Base-by-base conservation (phyloP, 2,797 vertebrate genomes). In the Synaphobranchus kaupii region DNA sequence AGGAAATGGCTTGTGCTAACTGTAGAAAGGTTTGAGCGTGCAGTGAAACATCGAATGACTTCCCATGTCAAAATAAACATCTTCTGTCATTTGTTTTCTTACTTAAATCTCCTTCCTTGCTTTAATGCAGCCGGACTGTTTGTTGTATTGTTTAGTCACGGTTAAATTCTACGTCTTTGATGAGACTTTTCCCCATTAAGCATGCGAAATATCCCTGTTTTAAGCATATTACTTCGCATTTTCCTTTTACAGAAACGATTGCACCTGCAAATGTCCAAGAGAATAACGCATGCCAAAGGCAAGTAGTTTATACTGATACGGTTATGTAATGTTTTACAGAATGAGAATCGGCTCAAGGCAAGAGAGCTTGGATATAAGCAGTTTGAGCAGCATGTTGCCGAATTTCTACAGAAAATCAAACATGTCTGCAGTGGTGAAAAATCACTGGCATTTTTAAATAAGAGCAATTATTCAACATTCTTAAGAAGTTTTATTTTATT, bases 41-140 rank as follows among this genome's bases (percentile, higher is more conserved):
- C 85, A 93, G 94, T 95, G 93, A 95, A 95, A 95, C 92, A 95
- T 95, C 94, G 89, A 95, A 91, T 91, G 89, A 91, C 91, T 91
- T 92, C 92, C 91, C 91, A 93, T n/a, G 78, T 81, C 78, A 81
- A 81, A 81, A 81, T 48, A 50, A 81, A 81, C 78, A n/a, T 68
- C n/a, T 68, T 44, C 73, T 15, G 31, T 34, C 68, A 73, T 73
- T 81, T 81, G 9, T 22, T 25, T 50, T 81, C 47, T 81, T 48
- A 80, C 48, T 39, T 68, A 68, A 28, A 68, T 28, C 63, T 68
- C 9, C 25, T 8, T 47, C 39, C 2, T 22, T 80, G 17, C 22
- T 22, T 50, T 50, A 50, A 81, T 81, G 44, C 25, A 20, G 73
- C 7, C 1, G 39, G 4, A 78, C 34, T 81, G 7, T 50, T 28